Base-by-base conservation (phyloP, 2,113 vertebrate genomes). In the Regulus satrapa region DNA sequence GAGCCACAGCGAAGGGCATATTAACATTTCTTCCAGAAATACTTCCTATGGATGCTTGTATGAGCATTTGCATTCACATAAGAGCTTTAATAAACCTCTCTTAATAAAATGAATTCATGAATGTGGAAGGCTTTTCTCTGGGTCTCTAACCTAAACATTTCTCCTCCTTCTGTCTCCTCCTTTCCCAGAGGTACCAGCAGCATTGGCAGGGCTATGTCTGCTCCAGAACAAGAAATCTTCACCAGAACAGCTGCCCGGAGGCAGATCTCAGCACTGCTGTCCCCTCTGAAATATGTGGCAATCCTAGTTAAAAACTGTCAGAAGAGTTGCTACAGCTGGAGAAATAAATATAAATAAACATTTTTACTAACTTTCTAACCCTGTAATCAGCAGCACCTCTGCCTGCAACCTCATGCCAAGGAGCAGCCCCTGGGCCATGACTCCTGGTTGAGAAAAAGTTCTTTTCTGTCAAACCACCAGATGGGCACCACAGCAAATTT, bases 61-160 rank as follows among this genome's bases (percentile, higher is more conserved):
- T 52, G 48, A 79, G 55, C 41, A 79, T 88, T 88, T 90, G 92
- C 82, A 90, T 96, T 97, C 94, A 73, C 62, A 92, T 71, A 79
- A 97, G 58, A 96, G 78, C 88, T 95, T 95, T 89, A 89, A 76
- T 93, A 96, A 92, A 81, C 51, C 54, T 82, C 69, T 91, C 67
- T 74, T 74, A 78, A 94, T 80, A 62, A 68, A 31, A 93, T 88
- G 45, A 88, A 88, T 84, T 63, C 56, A 94, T 34, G 46, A 67
- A 29, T 36, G 56, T 68, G 51, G 36, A 84, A 91, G 10, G 17
- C 13, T 88, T 89, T 82, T 92, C 75, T 85, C 58, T 12, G 3
- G 9, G 38, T 86, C 31, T 92, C 34, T 38, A 58, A 49, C 25
- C 49, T 72, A 28, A 87, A 82, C 15, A 49, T 66, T 86, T 85